A percentile compares a stretch with the other conserved stretches of the same genome.
Conservation (phyloP, 2,113 vertebrate genomes). For the Murina feae region DNA sequence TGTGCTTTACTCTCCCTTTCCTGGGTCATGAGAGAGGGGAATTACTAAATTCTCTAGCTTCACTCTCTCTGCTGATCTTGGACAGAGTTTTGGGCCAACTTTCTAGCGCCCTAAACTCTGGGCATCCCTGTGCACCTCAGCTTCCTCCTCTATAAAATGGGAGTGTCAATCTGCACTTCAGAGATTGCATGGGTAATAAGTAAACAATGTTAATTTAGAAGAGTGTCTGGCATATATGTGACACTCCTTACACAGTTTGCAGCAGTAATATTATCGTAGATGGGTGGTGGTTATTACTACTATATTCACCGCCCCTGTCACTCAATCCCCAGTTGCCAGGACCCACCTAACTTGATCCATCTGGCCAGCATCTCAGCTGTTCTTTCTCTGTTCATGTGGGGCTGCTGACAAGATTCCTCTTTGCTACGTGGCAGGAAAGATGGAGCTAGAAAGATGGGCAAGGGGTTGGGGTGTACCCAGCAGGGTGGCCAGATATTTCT, state of each 20-base stretch:
- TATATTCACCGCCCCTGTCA: not conserved
- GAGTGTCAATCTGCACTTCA: not conserved
- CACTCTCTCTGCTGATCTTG: not conserved
- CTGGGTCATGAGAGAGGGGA: not conserved
- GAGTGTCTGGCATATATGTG: not conserved
- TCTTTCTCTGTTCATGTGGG: not conserved
- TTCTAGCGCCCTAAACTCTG: not conserved
- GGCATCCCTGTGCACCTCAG: not conserved
- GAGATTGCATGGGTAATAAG: not conserved
- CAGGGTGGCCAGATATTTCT: not conserved
- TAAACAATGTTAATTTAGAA: not conserved
- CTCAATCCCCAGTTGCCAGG: not conserved
- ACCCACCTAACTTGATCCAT: not conserved
- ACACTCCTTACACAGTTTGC: too few relatives aligned
- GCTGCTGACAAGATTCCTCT: not conserved
- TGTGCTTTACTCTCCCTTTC: not conserved
- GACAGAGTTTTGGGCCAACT: not conserved
- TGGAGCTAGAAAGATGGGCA: not conserved
- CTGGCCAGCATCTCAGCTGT: not conserved
- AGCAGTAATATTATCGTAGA: not conserved
- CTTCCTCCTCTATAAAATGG: conserved; percentile 34
- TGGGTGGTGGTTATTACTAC: not conserved
- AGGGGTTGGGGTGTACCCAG: not conserved
- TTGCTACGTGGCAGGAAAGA: not conserved
- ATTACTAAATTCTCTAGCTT: not conserved